Percentiles rank a stretch among this genome's conserved stretches.
phyloP scores from a whole-genome alignment of 2,113 vertebrate genomes.

The Alligator mississippiensis region DNA sequence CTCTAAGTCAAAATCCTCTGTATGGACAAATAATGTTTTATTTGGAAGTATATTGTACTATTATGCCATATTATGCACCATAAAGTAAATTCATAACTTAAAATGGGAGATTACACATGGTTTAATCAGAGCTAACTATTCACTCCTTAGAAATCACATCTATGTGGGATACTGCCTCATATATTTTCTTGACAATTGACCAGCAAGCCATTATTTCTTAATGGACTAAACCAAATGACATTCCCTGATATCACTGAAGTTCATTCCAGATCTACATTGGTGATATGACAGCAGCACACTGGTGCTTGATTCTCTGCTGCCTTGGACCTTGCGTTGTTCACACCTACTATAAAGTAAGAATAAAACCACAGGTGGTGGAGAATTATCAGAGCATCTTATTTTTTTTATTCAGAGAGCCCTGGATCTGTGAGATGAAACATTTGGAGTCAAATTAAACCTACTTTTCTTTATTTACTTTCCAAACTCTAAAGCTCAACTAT shows the following conservation, averaged over 20 bases:
- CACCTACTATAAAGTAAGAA: not conserved
- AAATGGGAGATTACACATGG: not conserved
- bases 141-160: not conserved
- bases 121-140: not conserved
- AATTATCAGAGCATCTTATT: not conserved
- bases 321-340: not conserved
- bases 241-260: not conserved
- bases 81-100: slow-evolving; percentile 19
- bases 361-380: not conserved
- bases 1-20: not conserved
- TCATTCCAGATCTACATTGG: fast-evolving
- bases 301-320: fast-evolving
- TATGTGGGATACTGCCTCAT: not conserved
- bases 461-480: not conserved
- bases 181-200: not conserved
- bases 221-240: not conserved
- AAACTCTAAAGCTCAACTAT: not conserved
- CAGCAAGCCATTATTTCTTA: not conserved
- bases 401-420: not conserved
- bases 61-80: not conserved
- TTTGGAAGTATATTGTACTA: not conserved
- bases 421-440: not conserved
- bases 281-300: not conserved
- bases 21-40: slow-evolving; percentile 33
- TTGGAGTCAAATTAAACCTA: not conserved